Percentiles rank a stretch among this genome's conserved stretches.
Evolutionary conservation across 1,140 invertebrate genomes (phyloP).

Genomic region (Drosophila littoralis): DNA sequence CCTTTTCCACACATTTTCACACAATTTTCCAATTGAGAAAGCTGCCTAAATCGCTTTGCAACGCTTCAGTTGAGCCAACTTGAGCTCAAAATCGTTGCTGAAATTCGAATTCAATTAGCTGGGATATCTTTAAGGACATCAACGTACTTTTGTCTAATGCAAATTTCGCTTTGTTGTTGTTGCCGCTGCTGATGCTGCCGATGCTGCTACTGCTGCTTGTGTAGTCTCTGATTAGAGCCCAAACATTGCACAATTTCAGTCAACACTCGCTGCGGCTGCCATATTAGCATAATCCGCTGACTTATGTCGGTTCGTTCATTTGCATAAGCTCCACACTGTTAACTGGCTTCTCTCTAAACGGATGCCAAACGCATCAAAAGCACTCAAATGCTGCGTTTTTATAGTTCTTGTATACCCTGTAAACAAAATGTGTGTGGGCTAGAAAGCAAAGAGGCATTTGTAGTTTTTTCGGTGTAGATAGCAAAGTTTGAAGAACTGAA

Average conservation of each 20-base stretch:
- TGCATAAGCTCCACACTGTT: constrained; percentile 60
- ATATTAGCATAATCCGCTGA: constrained; percentile 74
- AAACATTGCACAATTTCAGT: constrained; percentile 51
- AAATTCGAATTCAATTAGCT: constrained; percentile 43
- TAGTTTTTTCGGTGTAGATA: too few relatives aligned
- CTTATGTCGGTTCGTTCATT: constrained; percentile 63
- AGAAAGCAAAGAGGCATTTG: background rate
- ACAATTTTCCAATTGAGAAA: constrained; percentile 1
- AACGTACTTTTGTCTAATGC: constrained; percentile 14
- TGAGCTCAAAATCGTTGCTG: background rate
- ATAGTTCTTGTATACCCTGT: constrained; percentile 1
- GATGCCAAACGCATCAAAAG: constrained; percentile 5
- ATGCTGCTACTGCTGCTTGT: constrained; percentile 1
- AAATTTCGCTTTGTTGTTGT: constrained; percentile 17
- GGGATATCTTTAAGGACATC: constrained; percentile 19
- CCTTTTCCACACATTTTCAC: constrained; percentile 12
- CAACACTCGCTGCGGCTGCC: constrained; percentile 18
- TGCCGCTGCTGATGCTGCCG: background rate
- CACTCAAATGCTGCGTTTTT: background rate
- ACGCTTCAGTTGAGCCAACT: background rate
- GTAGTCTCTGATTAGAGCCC: constrained; percentile 38
- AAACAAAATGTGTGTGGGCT: background rate
- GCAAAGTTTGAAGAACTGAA: too few relatives aligned
- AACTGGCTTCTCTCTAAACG: constrained; percentile 19
- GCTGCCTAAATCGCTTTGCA: background rate